Evolutionary conservation across 2,113 vertebrate genomes (phyloP).

Genomic region (Seriola aureovittata): DNA sequence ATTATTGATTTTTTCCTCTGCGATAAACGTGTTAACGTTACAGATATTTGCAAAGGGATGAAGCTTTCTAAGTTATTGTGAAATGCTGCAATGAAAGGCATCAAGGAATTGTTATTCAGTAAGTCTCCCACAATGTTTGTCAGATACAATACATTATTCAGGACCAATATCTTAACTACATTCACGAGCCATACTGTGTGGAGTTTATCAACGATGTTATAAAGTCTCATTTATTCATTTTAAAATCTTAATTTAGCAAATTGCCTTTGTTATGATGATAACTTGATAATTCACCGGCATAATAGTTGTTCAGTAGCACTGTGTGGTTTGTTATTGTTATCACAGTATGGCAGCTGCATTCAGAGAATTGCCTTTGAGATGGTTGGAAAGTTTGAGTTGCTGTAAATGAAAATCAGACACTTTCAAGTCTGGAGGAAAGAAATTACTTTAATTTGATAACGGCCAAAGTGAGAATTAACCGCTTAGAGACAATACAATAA

Average conservation of each 20-base stretch:
- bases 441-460: constrained; percentile 39
- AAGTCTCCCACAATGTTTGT: constrained; percentile 69
- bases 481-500: constrained; percentile 34
- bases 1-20: constrained; percentile 90
- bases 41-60: constrained; percentile 91
- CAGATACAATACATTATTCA: constrained; percentile 79
- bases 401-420: constrained; percentile 33
- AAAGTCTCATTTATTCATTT: constrained; percentile 62
- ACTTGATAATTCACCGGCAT: constrained; percentile 41
- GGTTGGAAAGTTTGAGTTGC: constrained; percentile 34
- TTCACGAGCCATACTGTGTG: constrained; percentile 53
- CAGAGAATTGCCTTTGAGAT: constrained; percentile 27
- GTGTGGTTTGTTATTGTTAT: constrained; percentile 40
- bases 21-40: constrained; percentile 90
- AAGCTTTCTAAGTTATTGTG: constrained; percentile 83
- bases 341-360: constrained; percentile 35
- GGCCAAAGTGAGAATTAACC: constrained; percentile 29
- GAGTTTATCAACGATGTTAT: constrained; percentile 65
- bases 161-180: constrained; percentile 66
- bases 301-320: constrained; percentile 30
- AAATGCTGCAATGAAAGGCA: constrained; percentile 77
- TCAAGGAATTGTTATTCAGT: constrained; percentile 70
- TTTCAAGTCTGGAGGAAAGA: constrained; percentile 25
- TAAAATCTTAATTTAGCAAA: constrained; percentile 65
- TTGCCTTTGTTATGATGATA: constrained; percentile 67